Base-by-base conservation (phyloP, 2,888 invertebrate species). In the Heliconius ethilla region DNA sequence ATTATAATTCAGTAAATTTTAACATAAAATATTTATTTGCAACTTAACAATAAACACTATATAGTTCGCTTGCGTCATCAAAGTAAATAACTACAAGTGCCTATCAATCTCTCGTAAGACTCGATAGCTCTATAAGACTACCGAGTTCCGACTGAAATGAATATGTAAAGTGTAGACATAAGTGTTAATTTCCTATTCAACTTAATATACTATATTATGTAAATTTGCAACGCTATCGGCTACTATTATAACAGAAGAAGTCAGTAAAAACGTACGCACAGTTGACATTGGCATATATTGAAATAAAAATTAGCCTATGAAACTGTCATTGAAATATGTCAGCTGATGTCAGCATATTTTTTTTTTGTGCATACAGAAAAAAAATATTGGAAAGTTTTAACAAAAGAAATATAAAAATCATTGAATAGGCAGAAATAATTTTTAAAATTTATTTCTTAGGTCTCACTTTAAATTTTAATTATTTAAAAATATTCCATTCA, bases 1-100 rank as follows among this genome's bases (percentile, higher is more conserved):
- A 87, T 83, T 62, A 29, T 51, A n/a, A 25, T 62, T 25, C n/a
- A 63, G 22, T 59, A 29, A 75, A 13, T 51, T 59, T 59, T 27
- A 15, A 37, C 59, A 70, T 33, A 33, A 25, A 40, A 37, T 62
- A 74, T 62, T 74, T 25, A 74, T 5, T 74, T 27, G 40, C 27
- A 22, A 63, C 22, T 72, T 63, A 25, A 74, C 37, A 75, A 67
- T 29, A 65, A 65, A 25, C 37, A 69, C 37, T 25, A n/a, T 40
- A 40, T 67, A 69, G 11, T 27, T 73, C 40, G 67, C 77, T 67
- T 77, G 37, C 74, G 77, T 77, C 77, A 77, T 67, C 59, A 59
- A 72, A 59, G 59, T 72, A 72, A 55, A 72, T 15, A 59, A 37
- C 59, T 37, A 37, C 25, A 55, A 72, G 22, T n/a, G 6, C n/a